A percentile compares a stretch with the other conserved stretches of the same genome.
Evolutionary conservation across 2,113 vertebrate genomes (phyloP).

Genomic region (Catagonus wagneri): DNA sequence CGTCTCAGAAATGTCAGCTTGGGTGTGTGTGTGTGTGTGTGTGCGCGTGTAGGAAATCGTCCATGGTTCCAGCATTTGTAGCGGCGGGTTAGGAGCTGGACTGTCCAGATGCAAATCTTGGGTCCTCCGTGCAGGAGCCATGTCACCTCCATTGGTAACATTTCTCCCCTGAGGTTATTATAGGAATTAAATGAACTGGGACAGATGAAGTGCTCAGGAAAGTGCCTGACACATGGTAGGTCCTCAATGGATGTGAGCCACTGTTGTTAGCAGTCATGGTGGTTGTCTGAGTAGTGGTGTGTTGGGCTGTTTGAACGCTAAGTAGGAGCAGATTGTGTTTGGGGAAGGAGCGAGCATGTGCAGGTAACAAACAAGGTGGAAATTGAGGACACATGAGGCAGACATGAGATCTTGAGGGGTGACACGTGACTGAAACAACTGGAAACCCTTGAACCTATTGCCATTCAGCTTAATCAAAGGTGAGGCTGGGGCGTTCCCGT

Average conservation of each 20-base stretch:
- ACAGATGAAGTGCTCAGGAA: not conserved
- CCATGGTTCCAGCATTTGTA: not conserved
- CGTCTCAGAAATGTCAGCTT: not conserved
- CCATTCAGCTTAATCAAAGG: not conserved
- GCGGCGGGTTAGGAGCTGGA: too few relatives aligned
- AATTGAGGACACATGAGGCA: not conserved
- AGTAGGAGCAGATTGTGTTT: not conserved
- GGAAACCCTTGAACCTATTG: not conserved
- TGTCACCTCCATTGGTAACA: not conserved
- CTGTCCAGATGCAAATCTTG: too few relatives aligned
- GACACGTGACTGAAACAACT: not conserved
- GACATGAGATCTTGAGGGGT: not conserved
- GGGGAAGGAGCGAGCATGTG: not conserved
- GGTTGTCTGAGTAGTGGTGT: not conserved
- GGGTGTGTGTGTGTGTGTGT: too few relatives aligned
- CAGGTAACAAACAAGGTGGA: not conserved
- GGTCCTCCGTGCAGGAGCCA: not conserved
- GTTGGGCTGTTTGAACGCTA: not conserved
- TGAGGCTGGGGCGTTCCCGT: too few relatives aligned
- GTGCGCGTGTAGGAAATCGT: not conserved
- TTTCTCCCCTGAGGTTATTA: not conserved
- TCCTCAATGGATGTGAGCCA: rapidly evolving
- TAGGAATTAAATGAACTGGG: not conserved
- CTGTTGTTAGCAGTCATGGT: not conserved
- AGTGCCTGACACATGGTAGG: too few relatives aligned